Evolutionary conservation across 2,797 vertebrate species (phyloP).

Genomic region (Pantherophis alleghaniensis): DNA sequence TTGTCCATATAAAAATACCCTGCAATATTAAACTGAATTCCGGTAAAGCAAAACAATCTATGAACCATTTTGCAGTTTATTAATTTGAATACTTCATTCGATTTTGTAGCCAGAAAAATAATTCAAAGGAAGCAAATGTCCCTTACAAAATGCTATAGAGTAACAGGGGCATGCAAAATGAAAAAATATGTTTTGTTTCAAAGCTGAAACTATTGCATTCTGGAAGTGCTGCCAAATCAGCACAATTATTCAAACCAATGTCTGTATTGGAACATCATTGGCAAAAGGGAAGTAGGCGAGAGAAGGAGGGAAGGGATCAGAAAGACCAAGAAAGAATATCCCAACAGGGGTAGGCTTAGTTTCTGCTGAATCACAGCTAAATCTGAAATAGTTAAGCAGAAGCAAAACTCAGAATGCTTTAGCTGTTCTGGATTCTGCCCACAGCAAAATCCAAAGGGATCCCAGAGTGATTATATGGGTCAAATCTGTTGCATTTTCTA

Average conservation of each 20-base stretch:
- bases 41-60: neutral
- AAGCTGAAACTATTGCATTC: neutral
- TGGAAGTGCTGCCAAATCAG: neutral
- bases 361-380: neutral
- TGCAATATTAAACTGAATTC: neutral
- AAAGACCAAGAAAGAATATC: neutral
- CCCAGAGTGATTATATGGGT: neutral
- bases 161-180: neutral
- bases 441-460: constrained; percentile 16
- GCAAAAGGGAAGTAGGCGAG: neutral
- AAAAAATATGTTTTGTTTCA: neutral
- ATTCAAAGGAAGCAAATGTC: neutral
- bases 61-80: neutral
- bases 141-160: neutral
- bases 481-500: neutral
- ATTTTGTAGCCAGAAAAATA: neutral
- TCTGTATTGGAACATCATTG: neutral
- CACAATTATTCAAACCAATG: neutral
- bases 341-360: neutral
- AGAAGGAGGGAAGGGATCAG: neutral
- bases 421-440: constrained; percentile 1
- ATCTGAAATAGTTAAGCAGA: neutral
- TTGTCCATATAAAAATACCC: neutral
- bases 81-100: neutral
- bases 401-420: neutral